Evolutionary conservation across 2,113 vertebrate species (phyloP), one percentile per base, ranked within the genome.

Genomic region (Pica pica): DNA sequence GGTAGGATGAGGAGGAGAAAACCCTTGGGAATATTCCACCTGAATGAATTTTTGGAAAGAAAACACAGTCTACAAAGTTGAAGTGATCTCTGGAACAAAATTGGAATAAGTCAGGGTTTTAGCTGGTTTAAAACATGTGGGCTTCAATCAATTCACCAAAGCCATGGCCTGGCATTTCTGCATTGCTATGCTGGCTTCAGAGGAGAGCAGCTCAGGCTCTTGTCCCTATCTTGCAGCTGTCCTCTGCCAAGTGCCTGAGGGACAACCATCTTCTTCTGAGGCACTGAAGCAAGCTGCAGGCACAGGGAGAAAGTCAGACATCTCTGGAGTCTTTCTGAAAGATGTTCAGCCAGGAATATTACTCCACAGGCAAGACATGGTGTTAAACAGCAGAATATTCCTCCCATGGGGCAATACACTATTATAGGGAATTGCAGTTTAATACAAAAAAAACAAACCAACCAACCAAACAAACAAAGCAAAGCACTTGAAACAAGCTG

Each of bases 81-180:
- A 78, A 75, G 39, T 18, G 6, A 52, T 55, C 26, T 28, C 7
- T 28, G 24, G 31, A 80, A 83, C 24, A 6, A 23, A 50, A 75
- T 3, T 0, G 0, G 28, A 49, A 6, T 41, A 49, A 59, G 44
- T 57, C 0, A 4, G 5, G 7, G 2, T 0, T 41, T 75, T 30
- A 59, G 33, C 7, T 46, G 17, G 10, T 50, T 87, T 78, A 46
- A 81, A 79, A 21, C 17, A 30, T 0, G 0, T 13, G 22, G 9
- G 23, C 9, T 83, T 73, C 42, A n/a, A 33, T 33, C 15, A 26
- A 7, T 49, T 81, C 59, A 49, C 20, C 16, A 44, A 63, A 90
- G 56, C 13, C 35, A 31, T 41, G 49, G 50, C 42, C 8, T 14
- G 42, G 19, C 4, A 20, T 68, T 55, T 88, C 39, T 70, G 71